Evolutionary conservation across 35 echinoderm and acorn worm species (phyloP).

Genomic region (Chiridota heheva): DNA sequence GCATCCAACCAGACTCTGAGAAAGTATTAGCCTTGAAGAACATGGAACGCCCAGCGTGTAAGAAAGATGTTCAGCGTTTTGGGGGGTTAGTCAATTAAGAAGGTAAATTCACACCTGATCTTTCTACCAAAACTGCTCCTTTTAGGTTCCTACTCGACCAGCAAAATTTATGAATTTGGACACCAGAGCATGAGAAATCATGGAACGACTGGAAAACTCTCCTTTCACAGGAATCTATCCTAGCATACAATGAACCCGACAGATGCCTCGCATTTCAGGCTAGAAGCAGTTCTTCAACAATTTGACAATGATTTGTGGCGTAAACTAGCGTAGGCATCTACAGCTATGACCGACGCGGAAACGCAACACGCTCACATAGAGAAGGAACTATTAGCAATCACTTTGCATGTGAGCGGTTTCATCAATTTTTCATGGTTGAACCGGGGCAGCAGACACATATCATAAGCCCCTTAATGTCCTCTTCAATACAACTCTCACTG

Average conservation of each 20-base stretch:
- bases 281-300: conserved; percentile 16
- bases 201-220: conserved; percentile 35
- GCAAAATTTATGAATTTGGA: conserved; percentile 65
- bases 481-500: conserved; percentile 10
- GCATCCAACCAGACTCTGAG: conserved; percentile 21
- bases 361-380: conserved; percentile 31
- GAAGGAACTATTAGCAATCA: conserved; percentile 24
- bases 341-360: conserved; percentile 44
- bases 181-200: conserved; percentile 25
- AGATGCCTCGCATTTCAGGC: conserved; percentile 28
- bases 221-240: conserved; percentile 15
- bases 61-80: conserved; percentile 36
- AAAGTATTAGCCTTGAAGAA: conserved; percentile 14
- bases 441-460: conserved; percentile 10
- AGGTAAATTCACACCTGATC: conserved; percentile 67
- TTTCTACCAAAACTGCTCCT: conserved; percentile 47
- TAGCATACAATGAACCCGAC: conserved; percentile 41
- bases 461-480: conserved; percentile 32
- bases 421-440: conserved; percentile 48
- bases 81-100: conserved; percentile 63
- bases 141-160: conserved; percentile 52
- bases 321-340: conserved; percentile 25
- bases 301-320: conserved; percentile 7
- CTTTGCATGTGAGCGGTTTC: conserved; percentile 39
- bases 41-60: conserved; percentile 24